Conservation (phyloP, 1,140 invertebrate species). For the Geopemphigus sp. region DNA sequence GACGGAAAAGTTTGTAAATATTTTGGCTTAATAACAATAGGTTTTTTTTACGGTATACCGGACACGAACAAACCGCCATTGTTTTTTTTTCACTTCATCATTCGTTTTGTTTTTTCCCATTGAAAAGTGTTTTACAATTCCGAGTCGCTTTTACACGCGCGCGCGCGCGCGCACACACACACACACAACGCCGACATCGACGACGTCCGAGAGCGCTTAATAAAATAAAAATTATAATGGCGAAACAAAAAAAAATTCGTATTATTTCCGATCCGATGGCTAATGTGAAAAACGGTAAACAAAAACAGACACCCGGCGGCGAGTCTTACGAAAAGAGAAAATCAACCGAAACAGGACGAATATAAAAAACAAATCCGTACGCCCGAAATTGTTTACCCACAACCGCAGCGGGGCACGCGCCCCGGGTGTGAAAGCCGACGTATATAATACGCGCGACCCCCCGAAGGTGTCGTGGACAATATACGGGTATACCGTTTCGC, state of each 20-base stretch:
- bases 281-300: conserved; percentile 18
- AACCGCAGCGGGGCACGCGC: conserved; percentile 38
- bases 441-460: not conserved
- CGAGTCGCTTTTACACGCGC: conserved; percentile 32
- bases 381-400: conserved; percentile 2
- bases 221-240: too few relatives aligned
- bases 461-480: not conserved
- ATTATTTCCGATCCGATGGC: conserved; percentile 41
- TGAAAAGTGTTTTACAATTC: conserved; percentile 48
- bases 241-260: too few relatives aligned
- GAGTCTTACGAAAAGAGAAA: conserved; percentile 20
- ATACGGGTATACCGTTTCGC: too few relatives aligned
- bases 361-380: not conserved
- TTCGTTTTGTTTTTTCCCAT: conserved; percentile 47
- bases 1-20: conserved; percentile 49
- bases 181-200: not conserved
- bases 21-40: conserved; percentile 49
- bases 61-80: conserved; percentile 49
- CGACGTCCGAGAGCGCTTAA: conserved; percentile 32
- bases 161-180: too few relatives aligned
- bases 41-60: conserved; percentile 48
- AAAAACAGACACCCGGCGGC: conserved; percentile 29
- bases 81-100: conserved; percentile 47
- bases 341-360: too few relatives aligned
- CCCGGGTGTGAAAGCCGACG: not conserved